Base-by-base conservation (phyloP, 1,140 invertebrate species). In the Centruroides vittatus region DNA sequence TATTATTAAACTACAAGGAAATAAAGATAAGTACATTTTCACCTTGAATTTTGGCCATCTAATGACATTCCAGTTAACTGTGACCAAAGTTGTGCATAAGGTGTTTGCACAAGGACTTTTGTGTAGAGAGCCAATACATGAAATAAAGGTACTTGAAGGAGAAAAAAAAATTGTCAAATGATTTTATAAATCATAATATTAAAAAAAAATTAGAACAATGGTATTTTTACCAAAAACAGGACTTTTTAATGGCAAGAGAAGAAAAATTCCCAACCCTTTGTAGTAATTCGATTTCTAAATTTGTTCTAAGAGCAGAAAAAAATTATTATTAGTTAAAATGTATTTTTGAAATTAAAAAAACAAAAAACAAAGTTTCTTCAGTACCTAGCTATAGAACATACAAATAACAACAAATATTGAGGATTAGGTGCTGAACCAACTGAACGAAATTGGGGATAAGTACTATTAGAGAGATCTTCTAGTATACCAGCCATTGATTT, bases 221-320 rank as follows among this genome's bases (percentile, higher is more conserved):
- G 59, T 35, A 50, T 55, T 77, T 75, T 78, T 76, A 87, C 85
- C 85, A 68, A 94, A n/a, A 88, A 73, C 89, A 92, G 67, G 91
- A 88, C 63, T 88, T 82, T 72, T 88, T 88, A 46, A 63, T 66
- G 6, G 67, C 62, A 11, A 65, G 55, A 47, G 79, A 71, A 60
- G 81, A 82, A 9, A 93, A 75, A 2, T 81, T 82, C n/a, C 88
- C 89, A 47, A 85, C 86, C 49, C 88, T 80, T 70, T 92, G 88
- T 47, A 91, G 83, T 49, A 96, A 78, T 76, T 96, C 92, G 57
- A 93, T 81, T 78, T 96, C 92, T 49, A 96, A 78, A 78, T 96
- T 95, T 36, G 89, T 93, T 65, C 93, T 76, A 12, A 0, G 34
- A 66, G 61, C 5, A 57, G 58, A 58, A 61, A 59, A 61, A 53